Evolutionary conservation across 1,140 invertebrate genomes (phyloP), one percentile per base, ranked within the genome.

Genomic region (Leptinotarsa lineolata): DNA sequence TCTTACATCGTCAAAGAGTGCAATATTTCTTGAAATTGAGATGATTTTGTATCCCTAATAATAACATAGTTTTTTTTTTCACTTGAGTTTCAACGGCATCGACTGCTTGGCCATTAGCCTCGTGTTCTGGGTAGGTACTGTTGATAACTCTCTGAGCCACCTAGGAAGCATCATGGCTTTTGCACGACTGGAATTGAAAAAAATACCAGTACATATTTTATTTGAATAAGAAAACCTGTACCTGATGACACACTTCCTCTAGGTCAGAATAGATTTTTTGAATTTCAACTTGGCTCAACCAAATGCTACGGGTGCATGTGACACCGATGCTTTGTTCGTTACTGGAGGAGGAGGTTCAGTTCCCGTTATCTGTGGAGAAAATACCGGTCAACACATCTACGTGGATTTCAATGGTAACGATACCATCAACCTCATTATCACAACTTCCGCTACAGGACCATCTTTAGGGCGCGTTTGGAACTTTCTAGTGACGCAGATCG

Each of bases 341-440:
- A 89, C 90, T 0, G 93, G 93, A 5, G 91, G 89, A 2, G 85
- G 87, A 6, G 87, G 90, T 58, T 88, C 88, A 0, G 83, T 86
- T 18, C 89, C 93, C 1, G 92, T 93, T 0, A 88, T 96, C 67
- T 96, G 94, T 82, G 94, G 94, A 4, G 91, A 93, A 80, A 94
- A 95, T 84, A 88, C 88, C 0, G 93, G 92, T 11, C 92, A 94
- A 83, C 94, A 95, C 81, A 89, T 94, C 6, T 95, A 93, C 74
- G 87, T 94, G 1, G 91, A 94, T 81, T 94, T 95, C 77, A 89
- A 91, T 75, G 90, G 87, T 2, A 87, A 89, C 60, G 86, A 85
- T 45, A 88, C 90, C 2, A 92, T 93, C 18, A 90, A 88, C 15
- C 88, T 94, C 13, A 88, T 89, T 0, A 87, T 94, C n/a, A 88